Evolutionary conservation across 1,140 invertebrate species (phyloP), one percentile per base, ranked within the genome.

Genomic region (Anastrepha obliqua): DNA sequence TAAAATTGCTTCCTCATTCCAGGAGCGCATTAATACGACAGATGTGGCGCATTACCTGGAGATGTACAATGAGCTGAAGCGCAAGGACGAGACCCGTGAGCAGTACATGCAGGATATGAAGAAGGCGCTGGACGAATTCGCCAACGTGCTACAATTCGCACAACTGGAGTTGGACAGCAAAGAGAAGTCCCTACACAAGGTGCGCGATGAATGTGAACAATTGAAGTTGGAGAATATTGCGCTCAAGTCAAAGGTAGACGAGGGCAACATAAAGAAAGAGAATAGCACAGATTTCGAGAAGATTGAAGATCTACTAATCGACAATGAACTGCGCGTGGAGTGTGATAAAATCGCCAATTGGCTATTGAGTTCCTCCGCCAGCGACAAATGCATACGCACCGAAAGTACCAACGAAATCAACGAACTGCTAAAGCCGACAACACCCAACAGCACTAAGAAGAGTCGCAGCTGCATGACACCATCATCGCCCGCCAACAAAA

Each of bases 1-100:
- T 92, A 93, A 93, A 90, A 93, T 93, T 92, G 92, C 91, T 89
- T 92, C 92, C 91, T 91, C 92, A 89, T 93, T 93, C 91, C 92
- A 93, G 91, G 92, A 92, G 89, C 91, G 92, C 20, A 91, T 93
- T 88, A 92, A 93, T 65, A 90, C 90, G 7, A 91, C 90, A 64
- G 91, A 93, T 89, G 78, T 92, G 89, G 90, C 90, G 85, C 91
- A 91, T 88, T 93, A 93, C 89, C 88, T 90, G 60, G 90, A 90
- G 74, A 87, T 91, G 89, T 91, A 91, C 89, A 90, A 89, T 85
- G 92, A 93, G 86, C 90, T 93, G 87, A 90, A 91, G 42, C 90
- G 89, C 87, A 93, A 93, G 88, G 92, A 93, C 86, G 92, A 93
- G 78, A 90, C 90, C 11, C 92, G 92, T 51, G 92, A 93, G 64